phyloP scores from a whole-genome alignment of 1,140 invertebrate genomes.

The Procambarus virginalis region DNA sequence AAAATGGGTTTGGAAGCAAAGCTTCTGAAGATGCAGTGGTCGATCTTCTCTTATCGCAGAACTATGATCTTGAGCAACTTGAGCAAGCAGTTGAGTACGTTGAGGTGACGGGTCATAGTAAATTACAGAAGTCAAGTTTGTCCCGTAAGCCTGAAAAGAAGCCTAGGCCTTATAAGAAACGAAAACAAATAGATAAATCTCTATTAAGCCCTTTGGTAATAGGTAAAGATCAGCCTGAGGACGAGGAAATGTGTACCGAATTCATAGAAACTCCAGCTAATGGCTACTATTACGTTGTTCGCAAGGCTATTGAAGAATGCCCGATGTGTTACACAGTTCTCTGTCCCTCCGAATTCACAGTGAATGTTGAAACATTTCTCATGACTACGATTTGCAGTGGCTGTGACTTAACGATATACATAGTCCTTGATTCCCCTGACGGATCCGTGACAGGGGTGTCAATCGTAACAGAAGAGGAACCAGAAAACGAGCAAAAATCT shows the following conservation, averaged over 20 bases:
- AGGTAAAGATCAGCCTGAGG: not conserved
- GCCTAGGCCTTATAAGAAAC: not conserved
- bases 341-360: not conserved
- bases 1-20: not conserved
- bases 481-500: not conserved
- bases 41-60: not conserved
- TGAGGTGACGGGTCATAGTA: not conserved
- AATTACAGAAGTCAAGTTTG: not conserved
- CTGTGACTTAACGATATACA: constrained; percentile 3
- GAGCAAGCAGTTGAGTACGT: not conserved
- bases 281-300: not conserved
- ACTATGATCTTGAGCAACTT: not conserved
- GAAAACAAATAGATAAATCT: not conserved
- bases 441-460: not conserved
- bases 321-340: constrained; percentile 2
- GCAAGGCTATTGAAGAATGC: not conserved
- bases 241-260: not conserved
- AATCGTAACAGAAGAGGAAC: not conserved
- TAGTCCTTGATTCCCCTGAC: not conserved
- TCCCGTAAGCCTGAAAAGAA: not conserved
- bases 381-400: not conserved
- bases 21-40: not conserved
- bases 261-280: not conserved
- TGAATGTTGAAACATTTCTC: not conserved
- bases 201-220: not conserved